Evolutionary conservation across 2,888 invertebrate species (phyloP).

Genomic region (Gymnocheta viridis): DNA sequence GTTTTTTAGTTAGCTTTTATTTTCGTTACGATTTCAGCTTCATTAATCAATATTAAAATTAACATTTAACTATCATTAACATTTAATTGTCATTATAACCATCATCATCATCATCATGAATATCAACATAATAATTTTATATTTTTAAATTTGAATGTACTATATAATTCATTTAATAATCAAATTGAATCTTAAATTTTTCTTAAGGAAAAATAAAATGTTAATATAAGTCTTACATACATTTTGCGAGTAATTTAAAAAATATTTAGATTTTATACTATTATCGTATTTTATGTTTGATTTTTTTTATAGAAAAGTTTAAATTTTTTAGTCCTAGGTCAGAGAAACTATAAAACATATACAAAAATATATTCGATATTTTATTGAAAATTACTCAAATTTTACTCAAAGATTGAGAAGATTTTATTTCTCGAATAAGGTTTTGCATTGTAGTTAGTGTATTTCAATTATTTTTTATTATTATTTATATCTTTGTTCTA

Average conservation of each 20-base stretch:
- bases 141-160: conserved; percentile 43
- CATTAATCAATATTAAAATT: conserved; percentile 37
- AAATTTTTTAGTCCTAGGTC: conserved; percentile 40
- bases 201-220: conserved; percentile 12
- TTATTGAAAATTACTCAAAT: conserved; percentile 49
- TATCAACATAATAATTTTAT: conserved; percentile 46
- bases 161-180: conserved; percentile 40
- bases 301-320: conserved; percentile 22
- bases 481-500: conserved; percentile 10
- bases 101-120: conserved; percentile 34
- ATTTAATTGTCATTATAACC: conserved; percentile 28
- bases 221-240: conserved; percentile 21
- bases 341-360: conserved; percentile 41
- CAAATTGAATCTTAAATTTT: conserved; percentile 30
- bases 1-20: conserved; percentile 43
- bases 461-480: conserved; percentile 7
- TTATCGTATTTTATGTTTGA: conserved; percentile 30
- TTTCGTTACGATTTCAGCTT: conserved; percentile 19
- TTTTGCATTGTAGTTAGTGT: conserved; percentile 27
- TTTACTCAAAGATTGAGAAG: conserved; percentile 58
- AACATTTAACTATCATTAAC: conserved; percentile 11
- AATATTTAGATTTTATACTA: conserved; percentile 46
- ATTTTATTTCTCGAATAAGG: conserved; percentile 50
- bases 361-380: conserved; percentile 42
- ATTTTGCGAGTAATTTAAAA: conserved; percentile 50